A percentile compares a stretch with the other conserved stretches of the same genome.
These are phyloP conservation scores for Conger conger DNA, from an alignment of 2,113 vertebrate species.

Conservation along the genomic window DNA sequence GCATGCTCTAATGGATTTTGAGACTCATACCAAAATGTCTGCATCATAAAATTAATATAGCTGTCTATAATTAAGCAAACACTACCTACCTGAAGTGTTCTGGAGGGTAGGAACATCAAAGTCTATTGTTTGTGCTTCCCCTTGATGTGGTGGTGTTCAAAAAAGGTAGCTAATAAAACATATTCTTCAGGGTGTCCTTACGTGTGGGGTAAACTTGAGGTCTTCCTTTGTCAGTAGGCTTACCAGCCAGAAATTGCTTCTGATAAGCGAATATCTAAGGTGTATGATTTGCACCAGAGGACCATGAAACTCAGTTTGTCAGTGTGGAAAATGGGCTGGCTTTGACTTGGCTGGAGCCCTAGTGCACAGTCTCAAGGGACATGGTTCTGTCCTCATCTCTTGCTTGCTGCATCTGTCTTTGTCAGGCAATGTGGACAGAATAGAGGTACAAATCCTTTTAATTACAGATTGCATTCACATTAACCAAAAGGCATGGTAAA, in stretches of 20 bases:
- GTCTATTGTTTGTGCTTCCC: neutral
- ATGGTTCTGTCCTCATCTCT: neutral
- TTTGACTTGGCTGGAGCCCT: neutral
- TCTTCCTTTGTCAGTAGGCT: neutral
- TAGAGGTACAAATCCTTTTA: constrained; percentile 1
- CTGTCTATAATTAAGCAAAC: neutral
- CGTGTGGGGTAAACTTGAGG: neutral
- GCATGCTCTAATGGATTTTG: neutral
- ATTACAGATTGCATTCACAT: neutral
- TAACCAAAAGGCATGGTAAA: neutral
- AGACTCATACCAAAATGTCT: neutral
- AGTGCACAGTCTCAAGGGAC: neutral
- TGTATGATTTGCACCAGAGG: neutral
- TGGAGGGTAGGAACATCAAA: neutral
- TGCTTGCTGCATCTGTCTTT: neutral
- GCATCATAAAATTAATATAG: neutral
- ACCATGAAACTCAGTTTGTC: neutral
- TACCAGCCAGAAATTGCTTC: neutral
- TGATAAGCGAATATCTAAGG: neutral
- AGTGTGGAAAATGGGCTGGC: neutral
- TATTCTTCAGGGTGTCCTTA: neutral
- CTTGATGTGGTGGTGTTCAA: neutral
- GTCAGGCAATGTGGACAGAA: neutral
- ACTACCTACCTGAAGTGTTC: neutral
- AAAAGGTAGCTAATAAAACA: neutral